Evolutionary conservation across 37 sponge, comb jelly and placozoan species (phyloP).

Genomic region (Halisarca cf. caerulea): DNA sequence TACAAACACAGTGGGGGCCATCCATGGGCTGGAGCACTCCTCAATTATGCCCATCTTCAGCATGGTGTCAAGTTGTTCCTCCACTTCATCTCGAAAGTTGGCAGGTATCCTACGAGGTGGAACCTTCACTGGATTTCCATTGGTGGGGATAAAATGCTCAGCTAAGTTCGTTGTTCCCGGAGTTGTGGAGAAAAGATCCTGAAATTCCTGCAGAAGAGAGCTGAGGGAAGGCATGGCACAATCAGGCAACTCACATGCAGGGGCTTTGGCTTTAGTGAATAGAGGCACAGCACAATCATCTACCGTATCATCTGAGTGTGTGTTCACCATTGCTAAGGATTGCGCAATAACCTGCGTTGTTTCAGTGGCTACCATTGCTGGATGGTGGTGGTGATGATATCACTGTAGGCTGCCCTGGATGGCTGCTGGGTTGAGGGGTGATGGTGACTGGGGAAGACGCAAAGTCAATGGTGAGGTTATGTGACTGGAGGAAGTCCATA

Average conservation of each 20-base stretch:
- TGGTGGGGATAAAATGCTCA: no score
- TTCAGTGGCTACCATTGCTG: conserved; percentile 22
- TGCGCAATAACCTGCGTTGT: conserved; percentile 4
- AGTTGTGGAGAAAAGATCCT: no score
- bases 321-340: no score
- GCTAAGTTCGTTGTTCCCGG: no score
- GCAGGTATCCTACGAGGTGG: no score
- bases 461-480: conserved; percentile 54
- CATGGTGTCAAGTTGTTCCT: no score
- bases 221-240: background rate
- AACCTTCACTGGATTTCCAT: no score
- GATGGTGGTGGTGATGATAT: background rate
- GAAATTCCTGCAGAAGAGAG: background rate
- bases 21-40: no score
- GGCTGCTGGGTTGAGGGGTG: background rate
- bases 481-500: conserved; percentile 47
- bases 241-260: background rate
- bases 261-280: no score
- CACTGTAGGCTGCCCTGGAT: background rate
- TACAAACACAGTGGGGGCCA: no score
- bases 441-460: background rate
- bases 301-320: conserved; percentile 4
- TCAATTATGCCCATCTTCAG: no score
- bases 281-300: background rate
- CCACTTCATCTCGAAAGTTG: no score